Evolutionary conservation across 1,140 invertebrate genomes (phyloP).

Genomic region (Frieseomelitta varia): DNA sequence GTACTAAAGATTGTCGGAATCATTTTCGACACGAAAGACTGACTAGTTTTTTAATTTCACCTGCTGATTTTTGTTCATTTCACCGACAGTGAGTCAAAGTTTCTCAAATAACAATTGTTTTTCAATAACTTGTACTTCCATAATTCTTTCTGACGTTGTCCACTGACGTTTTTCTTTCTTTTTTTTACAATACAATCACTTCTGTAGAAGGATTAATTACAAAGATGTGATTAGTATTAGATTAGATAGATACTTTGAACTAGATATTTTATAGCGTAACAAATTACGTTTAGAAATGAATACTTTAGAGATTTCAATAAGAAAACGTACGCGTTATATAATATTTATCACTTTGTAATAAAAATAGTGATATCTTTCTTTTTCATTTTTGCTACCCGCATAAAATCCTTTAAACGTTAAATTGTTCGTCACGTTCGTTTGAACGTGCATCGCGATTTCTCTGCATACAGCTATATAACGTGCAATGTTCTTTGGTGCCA

Average conservation of each 20-base stretch:
- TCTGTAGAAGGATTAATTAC: not conserved
- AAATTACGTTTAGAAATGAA: slow-evolving; percentile 8
- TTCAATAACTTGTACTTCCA: not conserved
- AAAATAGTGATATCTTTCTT: slow-evolving; percentile 14
- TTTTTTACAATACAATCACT: slow-evolving; percentile 1
- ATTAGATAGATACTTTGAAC: not conserved
- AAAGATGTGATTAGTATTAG: not conserved
- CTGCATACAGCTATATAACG: not conserved
- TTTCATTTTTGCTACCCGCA: not conserved
- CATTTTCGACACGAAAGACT: slow-evolving; percentile 38
- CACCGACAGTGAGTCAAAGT: not conserved
- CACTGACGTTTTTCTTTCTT: not conserved
- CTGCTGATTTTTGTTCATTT: not conserved
- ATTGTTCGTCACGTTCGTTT: not conserved
- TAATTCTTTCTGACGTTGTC: not conserved
- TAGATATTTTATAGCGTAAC: slow-evolving; percentile 26
- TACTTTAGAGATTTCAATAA: slow-evolving; percentile 4
- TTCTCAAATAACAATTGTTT: not conserved
- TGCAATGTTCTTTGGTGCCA: slow-evolving; percentile 39
- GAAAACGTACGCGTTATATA: not conserved
- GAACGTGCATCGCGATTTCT: not conserved
- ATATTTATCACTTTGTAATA: not conserved
- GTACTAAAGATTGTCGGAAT: not conserved
- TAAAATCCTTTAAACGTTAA: not conserved
- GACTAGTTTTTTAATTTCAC: slow-evolving; percentile 55